Base-by-base conservation (phyloP, 2,888 invertebrate species). In the Caenorhabditis panamensis region DNA sequence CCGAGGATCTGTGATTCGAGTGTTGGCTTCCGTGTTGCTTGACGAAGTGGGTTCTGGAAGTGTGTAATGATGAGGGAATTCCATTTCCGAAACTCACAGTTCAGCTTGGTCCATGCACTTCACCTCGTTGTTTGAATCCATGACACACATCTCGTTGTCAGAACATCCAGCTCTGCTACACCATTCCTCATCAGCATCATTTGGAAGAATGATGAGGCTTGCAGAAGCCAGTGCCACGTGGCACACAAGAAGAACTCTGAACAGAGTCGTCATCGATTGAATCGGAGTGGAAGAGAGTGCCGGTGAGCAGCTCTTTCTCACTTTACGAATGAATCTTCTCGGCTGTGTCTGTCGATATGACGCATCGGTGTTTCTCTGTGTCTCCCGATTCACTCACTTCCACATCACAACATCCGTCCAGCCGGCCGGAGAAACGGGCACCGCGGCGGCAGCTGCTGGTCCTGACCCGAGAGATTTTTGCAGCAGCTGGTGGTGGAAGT, bases 101-200 rank as follows among this genome's bases (percentile, higher is more conserved):
- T 81, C 72, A 6, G 76, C 53, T 26, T 71, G 71, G 66, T 73
- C 72, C 59, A 84, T 59, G 59, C 87, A 87, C 37, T 73, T 49
- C 16, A 86, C 86, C 37, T 82, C 82, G 11, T 63, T 22, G 2
- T 44, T 64, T 31, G 49, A 54, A 28, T 82, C 71, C 62, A 86
- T 62, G 26, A 86, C 58, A 53, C 87, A 87, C 73, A 84, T 77
- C 44, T 87, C 81, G 20, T 72, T 49, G 18, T 66, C 63, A 5
- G 59, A 31, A 51, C 87, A 87, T 22, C 41, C 68, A 16, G 83
- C 83, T 2, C 61, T 51, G 6, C 49, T 58, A 63, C 85, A 85
- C 53, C 80, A 78, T 9, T 72, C 72, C n/a, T 80, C 75, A 28
- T 79, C 79, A 36, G 72, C 66, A 58, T 79, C 79, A 47, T 72